phyloP scores from a whole-genome alignment of 2,797 vertebrate species.

The Pseudochirops corinnae region DNA sequence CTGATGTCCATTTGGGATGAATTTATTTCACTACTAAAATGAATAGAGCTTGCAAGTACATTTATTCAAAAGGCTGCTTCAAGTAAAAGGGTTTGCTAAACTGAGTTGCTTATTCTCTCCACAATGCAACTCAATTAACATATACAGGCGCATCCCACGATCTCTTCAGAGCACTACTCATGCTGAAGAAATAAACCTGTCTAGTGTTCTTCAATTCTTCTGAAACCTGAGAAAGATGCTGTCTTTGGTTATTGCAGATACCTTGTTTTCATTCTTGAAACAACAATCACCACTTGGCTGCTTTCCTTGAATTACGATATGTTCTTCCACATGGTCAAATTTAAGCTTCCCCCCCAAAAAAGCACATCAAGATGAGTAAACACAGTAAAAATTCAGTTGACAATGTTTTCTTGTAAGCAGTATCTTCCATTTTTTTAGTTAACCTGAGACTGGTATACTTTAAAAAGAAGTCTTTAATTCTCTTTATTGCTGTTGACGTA shows the following conservation, averaged over 20 bases:
- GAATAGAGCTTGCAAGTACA: not conserved
- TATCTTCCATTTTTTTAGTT: constrained; percentile 65
- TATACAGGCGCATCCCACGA: constrained; percentile 7
- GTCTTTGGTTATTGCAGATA: constrained; percentile 52
- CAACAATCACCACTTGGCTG: constrained; percentile 42
- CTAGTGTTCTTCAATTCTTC: constrained; percentile 82
- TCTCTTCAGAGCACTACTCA: constrained; percentile 13
- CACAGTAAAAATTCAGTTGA: constrained; percentile 25
- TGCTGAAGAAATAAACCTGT: constrained; percentile 12
- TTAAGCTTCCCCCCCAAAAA: not conserved
- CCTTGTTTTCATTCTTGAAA: constrained; percentile 53
- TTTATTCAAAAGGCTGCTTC: constrained; percentile 34
- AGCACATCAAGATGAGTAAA: not conserved
- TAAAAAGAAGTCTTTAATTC: constrained; percentile 77
- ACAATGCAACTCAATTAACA: constrained; percentile 8
- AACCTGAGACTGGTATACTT: constrained; percentile 70
- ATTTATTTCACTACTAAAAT: not conserved
- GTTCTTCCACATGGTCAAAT: constrained; percentile 32
- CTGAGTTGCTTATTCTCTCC: constrained; percentile 19
- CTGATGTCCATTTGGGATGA: not conserved
- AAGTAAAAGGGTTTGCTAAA: constrained; percentile 23
- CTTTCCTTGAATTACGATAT: constrained; percentile 51
- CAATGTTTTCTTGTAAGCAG: constrained; percentile 64
- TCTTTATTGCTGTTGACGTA: constrained; percentile 89
- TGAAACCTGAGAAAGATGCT: constrained; percentile 54